These are phyloP conservation scores for Campaea margaritaria DNA, from an alignment of 2,888 invertebrate species.

Conservation along the genomic window DNA sequence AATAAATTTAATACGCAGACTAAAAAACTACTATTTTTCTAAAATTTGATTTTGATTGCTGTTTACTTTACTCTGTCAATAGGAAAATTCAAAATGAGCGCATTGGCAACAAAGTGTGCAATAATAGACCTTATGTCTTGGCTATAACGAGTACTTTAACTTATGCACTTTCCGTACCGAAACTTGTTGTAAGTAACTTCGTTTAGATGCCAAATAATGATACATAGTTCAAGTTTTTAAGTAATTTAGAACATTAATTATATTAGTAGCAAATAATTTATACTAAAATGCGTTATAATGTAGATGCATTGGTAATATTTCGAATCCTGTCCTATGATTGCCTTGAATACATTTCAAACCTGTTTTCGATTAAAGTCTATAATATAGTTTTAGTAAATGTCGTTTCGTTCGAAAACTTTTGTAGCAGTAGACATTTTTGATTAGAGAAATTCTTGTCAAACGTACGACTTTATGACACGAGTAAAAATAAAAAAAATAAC, in stretches of 20 bases:
- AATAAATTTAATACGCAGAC: background rate
- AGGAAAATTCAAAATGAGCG: conserved; percentile 45
- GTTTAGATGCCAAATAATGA: conserved; percentile 28
- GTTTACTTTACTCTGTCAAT: conserved; percentile 5
- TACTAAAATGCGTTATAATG: background rate
- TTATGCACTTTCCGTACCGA: conserved; percentile 59
- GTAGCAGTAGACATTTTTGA: conserved; percentile 14
- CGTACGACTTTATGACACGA: background rate
- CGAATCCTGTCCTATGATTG: conserved; percentile 45
- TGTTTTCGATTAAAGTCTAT: conserved; percentile 7
- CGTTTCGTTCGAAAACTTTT: conserved; percentile 5
- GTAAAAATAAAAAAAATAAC: background rate
- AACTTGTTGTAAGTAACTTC: conserved; percentile 13
- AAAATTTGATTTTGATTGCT: too few relatives aligned
- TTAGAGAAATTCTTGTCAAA: background rate
- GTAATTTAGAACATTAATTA: conserved; percentile 15
- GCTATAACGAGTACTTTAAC: conserved; percentile 50
- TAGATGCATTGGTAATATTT: conserved; percentile 18
- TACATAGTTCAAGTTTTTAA: conserved; percentile 23
- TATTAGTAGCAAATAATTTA: conserved; percentile 10
- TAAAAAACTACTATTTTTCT: background rate
- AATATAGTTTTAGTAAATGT: conserved; percentile 3
- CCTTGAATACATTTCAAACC: conserved; percentile 40
- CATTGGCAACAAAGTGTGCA: conserved; percentile 51
- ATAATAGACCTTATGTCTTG: conserved; percentile 57